These are phyloP conservation scores for Sylvia borin DNA, from an alignment of 2,797 vertebrate genomes.

Conservation along the genomic window DNA sequence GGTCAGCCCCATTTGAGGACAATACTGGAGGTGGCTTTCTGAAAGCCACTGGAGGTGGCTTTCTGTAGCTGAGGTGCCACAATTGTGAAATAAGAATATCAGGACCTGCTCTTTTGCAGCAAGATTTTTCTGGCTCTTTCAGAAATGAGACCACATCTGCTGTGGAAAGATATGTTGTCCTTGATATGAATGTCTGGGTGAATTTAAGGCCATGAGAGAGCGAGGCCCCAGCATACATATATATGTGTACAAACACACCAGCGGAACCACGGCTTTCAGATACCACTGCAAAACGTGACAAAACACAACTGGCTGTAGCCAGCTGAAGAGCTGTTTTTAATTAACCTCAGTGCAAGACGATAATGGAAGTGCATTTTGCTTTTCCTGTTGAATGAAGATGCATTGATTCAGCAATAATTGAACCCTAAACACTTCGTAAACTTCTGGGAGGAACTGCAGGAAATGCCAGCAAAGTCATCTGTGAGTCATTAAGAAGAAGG, in stretches of 20 bases:
- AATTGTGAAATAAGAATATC: neutral
- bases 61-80: neutral
- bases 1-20: neutral
- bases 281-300: neutral
- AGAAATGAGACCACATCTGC: constrained; percentile 25
- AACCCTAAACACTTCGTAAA: constrained; percentile 58
- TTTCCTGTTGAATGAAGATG: constrained; percentile 66
- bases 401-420: constrained; percentile 74
- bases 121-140: constrained; percentile 33
- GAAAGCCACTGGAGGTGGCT: neutral
- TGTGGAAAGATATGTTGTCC: neutral
- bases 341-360: constrained; percentile 51
- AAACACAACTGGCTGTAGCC: neutral
- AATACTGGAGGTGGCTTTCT: neutral
- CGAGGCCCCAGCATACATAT: neutral
- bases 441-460: constrained; percentile 20
- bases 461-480: constrained; percentile 62
- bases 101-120: constrained; percentile 45
- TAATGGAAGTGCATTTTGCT: constrained; percentile 51
- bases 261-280: constrained; percentile 38
- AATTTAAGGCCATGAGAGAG: neutral
- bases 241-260: neutral
- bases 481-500: constrained; percentile 54
- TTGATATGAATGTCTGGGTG: neutral
- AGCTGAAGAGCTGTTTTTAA: constrained; percentile 70